A percentile compares a stretch with the other conserved stretches of the same genome.
Evolutionary conservation across 2,888 invertebrate species (phyloP).

Genomic region (Arctia plantaginis): DNA sequence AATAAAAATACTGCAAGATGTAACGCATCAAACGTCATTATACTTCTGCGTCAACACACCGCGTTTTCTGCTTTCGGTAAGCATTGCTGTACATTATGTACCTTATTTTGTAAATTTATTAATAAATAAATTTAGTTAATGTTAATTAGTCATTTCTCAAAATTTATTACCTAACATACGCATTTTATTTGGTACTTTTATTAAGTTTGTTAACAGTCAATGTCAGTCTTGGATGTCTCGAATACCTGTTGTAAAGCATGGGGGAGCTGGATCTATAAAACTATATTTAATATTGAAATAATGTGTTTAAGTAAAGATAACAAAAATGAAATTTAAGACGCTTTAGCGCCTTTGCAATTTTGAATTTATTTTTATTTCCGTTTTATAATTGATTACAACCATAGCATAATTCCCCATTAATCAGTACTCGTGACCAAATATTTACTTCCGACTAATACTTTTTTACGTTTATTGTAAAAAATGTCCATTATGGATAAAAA

Average conservation of each 20-base stretch:
- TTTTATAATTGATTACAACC: no score
- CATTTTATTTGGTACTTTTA: neutral
- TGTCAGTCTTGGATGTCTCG: no score
- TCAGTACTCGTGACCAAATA: no score
- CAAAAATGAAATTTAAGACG: neutral
- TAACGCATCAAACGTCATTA: constrained; percentile 1
- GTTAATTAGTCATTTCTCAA: neutral
- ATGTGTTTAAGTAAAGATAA: no score
- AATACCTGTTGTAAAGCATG: no score
- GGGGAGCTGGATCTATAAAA: no score
- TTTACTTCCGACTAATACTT: no score
- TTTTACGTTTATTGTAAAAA: no score
- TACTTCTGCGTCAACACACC: neutral
- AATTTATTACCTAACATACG: neutral
- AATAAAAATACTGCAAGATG: constrained; percentile 19
- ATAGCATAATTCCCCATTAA: no score
- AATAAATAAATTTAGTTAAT: neutral
- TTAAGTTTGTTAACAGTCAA: neutral
- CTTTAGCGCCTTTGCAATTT: neutral
- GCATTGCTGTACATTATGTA: neutral
- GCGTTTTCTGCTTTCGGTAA: constrained; percentile 1
- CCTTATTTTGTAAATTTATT: neutral
- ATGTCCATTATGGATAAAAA: no score
- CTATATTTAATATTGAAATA: no score
- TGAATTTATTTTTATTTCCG: neutral